A percentile compares a stretch with the other conserved stretches of the same genome.
Evolutionary conservation across 2,113 vertebrate species (phyloP).

Genomic region (Danionella cerebrum): DNA sequence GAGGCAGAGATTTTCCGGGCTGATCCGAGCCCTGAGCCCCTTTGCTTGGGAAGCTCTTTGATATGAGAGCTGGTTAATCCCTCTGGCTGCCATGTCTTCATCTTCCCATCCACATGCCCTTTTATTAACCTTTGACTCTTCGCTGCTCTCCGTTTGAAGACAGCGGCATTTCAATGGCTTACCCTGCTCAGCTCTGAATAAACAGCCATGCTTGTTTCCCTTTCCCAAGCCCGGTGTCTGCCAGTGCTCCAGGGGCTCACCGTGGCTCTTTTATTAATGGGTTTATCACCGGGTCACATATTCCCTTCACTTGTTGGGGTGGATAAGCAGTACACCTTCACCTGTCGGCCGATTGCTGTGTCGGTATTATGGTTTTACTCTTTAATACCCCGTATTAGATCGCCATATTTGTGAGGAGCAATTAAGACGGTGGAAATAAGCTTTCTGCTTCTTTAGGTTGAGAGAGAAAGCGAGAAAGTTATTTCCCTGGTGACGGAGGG

Average conservation of each 20-base stretch:
- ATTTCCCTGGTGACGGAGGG: conserved; percentile 11
- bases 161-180: conserved; percentile 61
- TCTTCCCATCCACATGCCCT: conserved; percentile 66
- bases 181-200: conserved; percentile 48
- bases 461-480: conserved; percentile 12
- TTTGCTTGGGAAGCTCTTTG: conserved; percentile 62
- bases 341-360: background rate
- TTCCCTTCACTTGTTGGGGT: conserved; percentile 14
- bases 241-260: conserved; percentile 37
- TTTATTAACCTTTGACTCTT: conserved; percentile 74
- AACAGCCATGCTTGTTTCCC: conserved; percentile 36
- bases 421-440: conserved; percentile 20
- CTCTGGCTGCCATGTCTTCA: conserved; percentile 66
- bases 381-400: conserved; percentile 19
- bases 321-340: conserved; percentile 13
- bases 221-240: conserved; percentile 59
- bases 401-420: background rate
- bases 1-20: conserved; percentile 60
- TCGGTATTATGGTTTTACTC: conserved; percentile 9
- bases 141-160: conserved; percentile 65
- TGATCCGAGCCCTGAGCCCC: conserved; percentile 51
- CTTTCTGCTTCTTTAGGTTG: background rate
- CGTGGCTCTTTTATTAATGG: conserved; percentile 4
- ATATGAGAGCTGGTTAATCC: conserved; percentile 71
- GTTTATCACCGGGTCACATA: conserved; percentile 28